Conservation (phyloP, 2,888 invertebrate genomes). For the Drosophila mercatorum region DNA sequence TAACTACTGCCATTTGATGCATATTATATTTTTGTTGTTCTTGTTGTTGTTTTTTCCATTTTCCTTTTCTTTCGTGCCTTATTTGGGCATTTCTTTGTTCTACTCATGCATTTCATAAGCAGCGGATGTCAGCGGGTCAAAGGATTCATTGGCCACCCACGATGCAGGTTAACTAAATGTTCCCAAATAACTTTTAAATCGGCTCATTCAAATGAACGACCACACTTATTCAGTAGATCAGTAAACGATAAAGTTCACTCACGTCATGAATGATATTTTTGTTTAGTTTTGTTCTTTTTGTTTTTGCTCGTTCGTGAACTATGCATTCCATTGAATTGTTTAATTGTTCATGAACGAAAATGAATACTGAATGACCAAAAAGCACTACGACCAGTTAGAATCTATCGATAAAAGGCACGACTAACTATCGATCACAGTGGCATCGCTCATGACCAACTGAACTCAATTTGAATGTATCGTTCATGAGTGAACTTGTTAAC, state of each 20-base stretch:
- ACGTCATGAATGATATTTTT: neutral
- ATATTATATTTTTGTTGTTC: conserved; percentile 54
- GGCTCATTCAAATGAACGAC: neutral
- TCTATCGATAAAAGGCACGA: neutral
- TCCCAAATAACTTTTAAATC: conserved; percentile 39
- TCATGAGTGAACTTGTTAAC: neutral
- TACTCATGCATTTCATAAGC: conserved; percentile 81
- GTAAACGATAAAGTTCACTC: conserved; percentile 1
- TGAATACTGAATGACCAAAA: neutral
- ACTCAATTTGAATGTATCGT: neutral
- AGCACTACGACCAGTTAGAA: neutral
- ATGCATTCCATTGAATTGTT: neutral
- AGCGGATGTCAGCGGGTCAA: conserved; percentile 92
- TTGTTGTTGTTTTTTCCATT: conserved; percentile 45
- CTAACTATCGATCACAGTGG: conserved; percentile 1
- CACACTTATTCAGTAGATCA: conserved; percentile 2
- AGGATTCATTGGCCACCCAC: conserved; percentile 92
- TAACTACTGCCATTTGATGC: conserved; percentile 40
- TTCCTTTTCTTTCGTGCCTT: conserved; percentile 24
- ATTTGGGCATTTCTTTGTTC: conserved; percentile 42
- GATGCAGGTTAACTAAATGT: conserved; percentile 89
- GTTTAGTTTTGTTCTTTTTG: neutral
- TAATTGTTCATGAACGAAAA: conserved; percentile 1
- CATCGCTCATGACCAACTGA: neutral
- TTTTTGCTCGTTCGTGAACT: conserved; percentile 3